Percentiles rank a stretch among this genome's conserved stretches.
Evolutionary conservation across 2,888 invertebrate species (phyloP).

Genomic region (Macrosiphum euphorbiae): DNA sequence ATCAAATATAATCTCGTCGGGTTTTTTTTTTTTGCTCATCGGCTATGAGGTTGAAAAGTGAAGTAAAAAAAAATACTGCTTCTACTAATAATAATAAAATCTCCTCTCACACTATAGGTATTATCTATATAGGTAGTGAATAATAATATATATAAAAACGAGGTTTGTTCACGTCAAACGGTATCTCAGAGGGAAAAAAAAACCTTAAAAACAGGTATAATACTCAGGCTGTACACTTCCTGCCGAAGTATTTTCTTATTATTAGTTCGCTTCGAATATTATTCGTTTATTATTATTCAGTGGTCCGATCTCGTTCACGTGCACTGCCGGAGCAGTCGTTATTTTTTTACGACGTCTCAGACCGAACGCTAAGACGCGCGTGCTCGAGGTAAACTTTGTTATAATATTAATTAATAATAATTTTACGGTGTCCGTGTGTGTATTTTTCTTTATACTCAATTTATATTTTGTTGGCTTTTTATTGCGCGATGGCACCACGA

Average conservation of each 20-base stretch:
- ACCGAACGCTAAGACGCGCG: not conserved
- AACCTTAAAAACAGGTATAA: conserved; percentile 23
- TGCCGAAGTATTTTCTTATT: not conserved
- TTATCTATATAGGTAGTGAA: not conserved
- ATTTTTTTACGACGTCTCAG: not conserved
- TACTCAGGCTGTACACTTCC: not conserved
- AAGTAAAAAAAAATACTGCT: not conserved
- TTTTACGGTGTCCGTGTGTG: not conserved
- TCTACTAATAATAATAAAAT: not conserved
- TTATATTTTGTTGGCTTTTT: not conserved
- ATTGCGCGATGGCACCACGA: not conserved
- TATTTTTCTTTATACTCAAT: not conserved
- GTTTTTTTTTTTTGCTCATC: conserved; percentile 1
- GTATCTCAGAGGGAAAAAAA: not conserved
- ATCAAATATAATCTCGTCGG: not conserved
- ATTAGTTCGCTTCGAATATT: not conserved
- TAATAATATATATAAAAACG: not conserved
- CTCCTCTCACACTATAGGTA: not conserved
- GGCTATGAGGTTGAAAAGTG: not conserved
- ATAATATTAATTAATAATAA: not conserved
- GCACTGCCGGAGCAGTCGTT: not conserved
- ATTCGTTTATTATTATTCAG: conserved; percentile 30
- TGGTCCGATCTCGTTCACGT: conserved; percentile 16
- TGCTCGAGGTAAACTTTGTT: not conserved
- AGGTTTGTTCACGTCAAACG: not conserved